These are phyloP conservation scores for Scomber colias DNA, from an alignment of 2,113 vertebrate species.

Conservation along the genomic window DNA sequence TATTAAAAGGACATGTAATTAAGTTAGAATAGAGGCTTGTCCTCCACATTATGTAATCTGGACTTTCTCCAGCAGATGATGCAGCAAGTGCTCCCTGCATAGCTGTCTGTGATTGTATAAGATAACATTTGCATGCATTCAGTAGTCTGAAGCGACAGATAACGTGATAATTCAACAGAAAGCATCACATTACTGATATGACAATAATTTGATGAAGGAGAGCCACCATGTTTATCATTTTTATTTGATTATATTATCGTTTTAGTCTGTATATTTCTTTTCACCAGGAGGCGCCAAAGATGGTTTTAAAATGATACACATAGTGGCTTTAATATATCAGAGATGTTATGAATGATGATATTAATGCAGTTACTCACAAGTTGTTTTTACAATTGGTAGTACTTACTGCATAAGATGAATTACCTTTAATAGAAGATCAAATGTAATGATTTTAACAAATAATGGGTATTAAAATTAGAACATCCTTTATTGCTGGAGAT, in stretches of 20 bases:
- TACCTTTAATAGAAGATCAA: neutral
- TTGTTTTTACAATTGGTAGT: too few relatives aligned
- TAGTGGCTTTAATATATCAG: neutral
- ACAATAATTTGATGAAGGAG: neutral
- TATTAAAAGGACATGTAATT: slow-evolving; percentile 7
- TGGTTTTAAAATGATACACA: neutral
- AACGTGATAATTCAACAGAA: neutral
- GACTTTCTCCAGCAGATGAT: slow-evolving; percentile 4
- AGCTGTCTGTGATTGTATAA: neutral
- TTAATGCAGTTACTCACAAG: too few relatives aligned
- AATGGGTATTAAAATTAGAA: too few relatives aligned
- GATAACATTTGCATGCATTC: neutral
- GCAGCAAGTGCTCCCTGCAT: neutral
- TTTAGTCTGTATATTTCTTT: too few relatives aligned
- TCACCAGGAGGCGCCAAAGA: too few relatives aligned
- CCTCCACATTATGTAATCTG: neutral
- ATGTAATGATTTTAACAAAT: too few relatives aligned
- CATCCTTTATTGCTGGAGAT: too few relatives aligned
- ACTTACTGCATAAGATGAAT: neutral
- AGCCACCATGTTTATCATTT: neutral
- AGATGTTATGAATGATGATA: too few relatives aligned
- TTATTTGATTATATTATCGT: too few relatives aligned
- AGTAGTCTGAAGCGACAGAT: neutral
- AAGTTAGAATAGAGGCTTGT: neutral
- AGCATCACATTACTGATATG: too few relatives aligned